Evolutionary conservation across 92 coral and sea anemone genomes (phyloP), one percentile per base, ranked within the genome.

Genomic region (Chrysogorgia sp.): DNA sequence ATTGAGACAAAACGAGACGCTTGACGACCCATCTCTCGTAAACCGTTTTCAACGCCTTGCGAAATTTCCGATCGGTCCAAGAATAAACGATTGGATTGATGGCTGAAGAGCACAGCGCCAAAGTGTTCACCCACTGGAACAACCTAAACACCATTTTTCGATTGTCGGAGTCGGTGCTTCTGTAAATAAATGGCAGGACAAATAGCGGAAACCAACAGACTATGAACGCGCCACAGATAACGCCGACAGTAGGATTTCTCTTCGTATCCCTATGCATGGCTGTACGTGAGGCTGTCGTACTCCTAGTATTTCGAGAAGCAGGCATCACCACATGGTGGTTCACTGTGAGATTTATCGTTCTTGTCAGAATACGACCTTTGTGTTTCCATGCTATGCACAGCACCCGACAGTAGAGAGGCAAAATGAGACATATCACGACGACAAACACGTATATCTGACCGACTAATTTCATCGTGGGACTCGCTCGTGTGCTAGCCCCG

Each of bases 121-220:
- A 65, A 55, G 98, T 91, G 59, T 91, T 92, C 0, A 82, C 96
- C 90, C 96, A 91, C 58, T 85, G 86, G 62, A 93, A 89, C 19
- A 85, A 82, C 10, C 71, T 63, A 23, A 45, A 70, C 9, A 87
- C 78, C 15, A 28, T 37, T 48, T 71, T 49, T 26, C 80, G 83
- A 70, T 81, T 41, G 41, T 30, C 41, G 40, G 24, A n/a, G 21
- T 66, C n/a, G n/a, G n/a, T 68, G 67, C 81, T 77, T 24, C 92
- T 82, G 65, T 81, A 89, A 49, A 89, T 34, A 74, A 83, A 59
- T 45, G 96, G 90, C 37, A 87, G 64, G 58, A 86, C 82, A n/a
- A 92, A 71, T 4, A 93, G 78, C 40, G 98, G 98, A 24, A 93
- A 75, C 98, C 98, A 93, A 40, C 98, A 90, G 53, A 93, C 37